phyloP scores from a whole-genome alignment of 2,113 vertebrate genomes.

The Paralichthys olivaceus region DNA sequence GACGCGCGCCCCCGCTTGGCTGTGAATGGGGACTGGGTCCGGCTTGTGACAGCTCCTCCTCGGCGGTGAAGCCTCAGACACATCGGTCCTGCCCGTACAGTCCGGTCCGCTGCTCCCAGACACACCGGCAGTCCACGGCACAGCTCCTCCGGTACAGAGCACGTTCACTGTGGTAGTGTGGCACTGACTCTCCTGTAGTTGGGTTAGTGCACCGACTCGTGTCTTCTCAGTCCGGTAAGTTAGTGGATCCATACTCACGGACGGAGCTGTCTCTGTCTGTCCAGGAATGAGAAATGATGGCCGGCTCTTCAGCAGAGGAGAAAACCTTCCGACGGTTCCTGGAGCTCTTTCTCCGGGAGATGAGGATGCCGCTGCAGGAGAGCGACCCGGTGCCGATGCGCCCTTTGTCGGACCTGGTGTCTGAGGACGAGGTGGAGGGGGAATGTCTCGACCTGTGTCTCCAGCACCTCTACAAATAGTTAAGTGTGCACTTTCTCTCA shows the following conservation, averaged over 20 bases:
- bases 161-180: slow-evolving; percentile 45
- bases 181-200: slow-evolving; percentile 36
- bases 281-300: slow-evolving; percentile 95
- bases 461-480: slow-evolving; percentile 99
- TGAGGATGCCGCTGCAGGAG: slow-evolving; percentile 92
- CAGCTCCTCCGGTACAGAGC: slow-evolving; percentile 40
- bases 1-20: slow-evolving; percentile 65
- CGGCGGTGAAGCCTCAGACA: slow-evolving; percentile 26
- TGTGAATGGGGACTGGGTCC: slow-evolving; percentile 71
- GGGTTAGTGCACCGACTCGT: slow-evolving; percentile 47
- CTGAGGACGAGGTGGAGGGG: slow-evolving; percentile 94
- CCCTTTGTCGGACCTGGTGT: slow-evolving; percentile 90
- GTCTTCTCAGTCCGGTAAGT: slow-evolving; percentile 46
- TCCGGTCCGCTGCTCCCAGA: slow-evolving; percentile 24
- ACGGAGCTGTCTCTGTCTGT: slow-evolving; percentile 72
- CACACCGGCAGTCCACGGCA: slow-evolving; percentile 26
- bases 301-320: slow-evolving; percentile 92
- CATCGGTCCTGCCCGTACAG: slow-evolving; percentile 24
- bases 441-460: slow-evolving; percentile 97
- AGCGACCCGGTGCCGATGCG: slow-evolving; percentile 87
- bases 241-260: slow-evolving; percentile 48
- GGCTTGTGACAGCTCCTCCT: slow-evolving; percentile 64
- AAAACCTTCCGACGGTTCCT: slow-evolving; percentile 97
- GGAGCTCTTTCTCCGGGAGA: slow-evolving; percentile 95
- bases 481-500: slow-evolving; percentile 83